These are phyloP conservation scores for Natrix natrix DNA, from an alignment of 2,797 vertebrate genomes.

Conservation along the genomic window DNA sequence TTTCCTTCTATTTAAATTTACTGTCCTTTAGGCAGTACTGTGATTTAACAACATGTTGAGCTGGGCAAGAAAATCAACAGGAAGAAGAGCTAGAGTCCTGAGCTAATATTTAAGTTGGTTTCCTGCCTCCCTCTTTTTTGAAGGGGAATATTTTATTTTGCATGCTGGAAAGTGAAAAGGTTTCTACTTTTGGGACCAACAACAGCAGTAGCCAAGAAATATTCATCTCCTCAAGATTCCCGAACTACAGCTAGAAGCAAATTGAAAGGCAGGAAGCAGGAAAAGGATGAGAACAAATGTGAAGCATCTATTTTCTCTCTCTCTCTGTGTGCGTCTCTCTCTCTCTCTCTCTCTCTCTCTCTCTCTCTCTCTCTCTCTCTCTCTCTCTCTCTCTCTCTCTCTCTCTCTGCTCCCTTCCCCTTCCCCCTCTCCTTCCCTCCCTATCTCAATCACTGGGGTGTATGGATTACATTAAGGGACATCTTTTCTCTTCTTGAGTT, in stretches of 20 bases:
- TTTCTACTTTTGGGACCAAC: not conserved
- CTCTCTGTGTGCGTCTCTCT: no score
- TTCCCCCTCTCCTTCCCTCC: no score
- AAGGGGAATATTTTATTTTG: not conserved
- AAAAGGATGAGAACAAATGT: not conserved
- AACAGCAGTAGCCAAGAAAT: not conserved
- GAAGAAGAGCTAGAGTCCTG: not conserved
- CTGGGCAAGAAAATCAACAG: conserved; percentile 14
- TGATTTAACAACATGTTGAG: not conserved
- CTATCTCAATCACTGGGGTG: not conserved
- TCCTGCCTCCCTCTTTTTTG: not conserved
- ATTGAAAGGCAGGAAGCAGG: not conserved
- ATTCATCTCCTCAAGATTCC: not conserved
- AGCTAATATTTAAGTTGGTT: not conserved
- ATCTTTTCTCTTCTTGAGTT: not conserved
- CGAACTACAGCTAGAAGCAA: not conserved
- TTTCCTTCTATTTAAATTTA: conserved; percentile 19
- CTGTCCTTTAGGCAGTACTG: not conserved
- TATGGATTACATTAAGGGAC: not conserved
- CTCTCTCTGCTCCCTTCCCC: no score
- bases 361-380: no score
- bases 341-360: no score
- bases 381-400: no score
- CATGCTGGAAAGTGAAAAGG: not conserved
- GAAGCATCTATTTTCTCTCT: not conserved